Percentiles rank a stretch among this genome's conserved stretches.
phyloP scores from a whole-genome alignment of 2,113 vertebrate species.

The Xiphias gladius region DNA sequence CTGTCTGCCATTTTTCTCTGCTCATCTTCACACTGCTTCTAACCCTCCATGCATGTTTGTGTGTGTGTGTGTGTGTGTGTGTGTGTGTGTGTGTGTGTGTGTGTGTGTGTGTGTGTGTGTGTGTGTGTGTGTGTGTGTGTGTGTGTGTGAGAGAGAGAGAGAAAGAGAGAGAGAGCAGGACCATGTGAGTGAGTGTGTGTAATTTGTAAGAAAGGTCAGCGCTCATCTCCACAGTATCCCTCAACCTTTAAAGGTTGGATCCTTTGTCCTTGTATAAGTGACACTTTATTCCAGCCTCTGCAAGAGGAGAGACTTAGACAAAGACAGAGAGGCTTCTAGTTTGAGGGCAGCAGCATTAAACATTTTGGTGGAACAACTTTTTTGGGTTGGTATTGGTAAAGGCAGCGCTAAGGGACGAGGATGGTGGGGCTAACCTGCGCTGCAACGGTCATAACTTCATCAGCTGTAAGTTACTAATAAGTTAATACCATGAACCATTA shows the following conservation, averaged over 20 bases:
- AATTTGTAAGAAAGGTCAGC: conserved; percentile 83
- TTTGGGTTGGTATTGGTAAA: conserved; percentile 17
- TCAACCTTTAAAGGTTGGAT: conserved; percentile 85
- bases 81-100: conserved; percentile 30
- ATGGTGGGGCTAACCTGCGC: background rate
- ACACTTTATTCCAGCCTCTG: conserved; percentile 61
- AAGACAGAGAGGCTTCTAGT: conserved; percentile 39
- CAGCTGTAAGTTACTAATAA: background rate
- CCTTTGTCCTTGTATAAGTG: conserved; percentile 79
- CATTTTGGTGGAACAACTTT: conserved; percentile 42
- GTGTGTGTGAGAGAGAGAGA: background rate
- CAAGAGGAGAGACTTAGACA: conserved; percentile 38
- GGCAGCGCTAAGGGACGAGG: background rate
- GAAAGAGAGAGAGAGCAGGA: background rate
- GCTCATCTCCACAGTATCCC: conserved; percentile 80
- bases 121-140: conserved; percentile 21
- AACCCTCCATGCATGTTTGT: conserved; percentile 55
- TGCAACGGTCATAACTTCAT: background rate
- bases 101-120: conserved; percentile 29
- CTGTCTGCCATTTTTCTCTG: conserved; percentile 71
- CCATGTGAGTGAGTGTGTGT: conserved; percentile 39
- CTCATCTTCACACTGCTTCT: conserved; percentile 49
- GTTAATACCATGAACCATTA: background rate
- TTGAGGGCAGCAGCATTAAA: conserved; percentile 22
- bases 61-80: conserved; percentile 31